Evolutionary conservation across 1,140 invertebrate genomes (phyloP).

Genomic region (Drosophila mauritiana): DNA sequence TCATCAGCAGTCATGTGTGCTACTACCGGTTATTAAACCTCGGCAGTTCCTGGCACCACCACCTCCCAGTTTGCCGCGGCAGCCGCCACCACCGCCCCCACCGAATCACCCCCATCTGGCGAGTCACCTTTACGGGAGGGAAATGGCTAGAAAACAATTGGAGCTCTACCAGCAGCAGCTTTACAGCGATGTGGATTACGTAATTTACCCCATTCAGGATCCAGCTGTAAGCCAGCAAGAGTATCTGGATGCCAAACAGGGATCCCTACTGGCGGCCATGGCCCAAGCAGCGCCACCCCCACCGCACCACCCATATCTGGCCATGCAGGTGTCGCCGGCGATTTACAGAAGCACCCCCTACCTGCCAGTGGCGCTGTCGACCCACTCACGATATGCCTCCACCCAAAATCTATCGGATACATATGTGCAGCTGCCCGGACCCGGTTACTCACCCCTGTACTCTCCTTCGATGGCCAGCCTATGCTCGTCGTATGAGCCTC

Average conservation of each 20-base stretch:
- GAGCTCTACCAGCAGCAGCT: conserved; percentile 94
- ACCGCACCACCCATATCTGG: conserved; percentile 86
- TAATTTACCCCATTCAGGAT: conserved; percentile 95
- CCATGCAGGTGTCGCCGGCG: conserved; percentile 87
- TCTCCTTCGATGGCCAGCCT: conserved; percentile 86
- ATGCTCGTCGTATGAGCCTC: conserved; percentile 86
- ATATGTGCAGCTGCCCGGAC: conserved; percentile 87
- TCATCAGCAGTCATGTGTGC: conserved; percentile 73
- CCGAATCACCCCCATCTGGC: conserved; percentile 79
- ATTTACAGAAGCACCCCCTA: conserved; percentile 92
- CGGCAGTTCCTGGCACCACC: conserved; percentile 85
- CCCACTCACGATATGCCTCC: conserved; percentile 89
- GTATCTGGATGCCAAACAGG: conserved; percentile 94
- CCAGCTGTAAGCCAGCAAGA: conserved; percentile 94
- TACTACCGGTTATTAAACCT: conserved; percentile 83
- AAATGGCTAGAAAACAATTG: conserved; percentile 91
- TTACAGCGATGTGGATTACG: conserved; percentile 95
- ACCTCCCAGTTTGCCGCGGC: conserved; percentile 85
- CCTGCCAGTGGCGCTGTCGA: conserved; percentile 88
- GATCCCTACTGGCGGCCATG: conserved; percentile 88
- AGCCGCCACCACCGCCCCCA: conserved; percentile 86
- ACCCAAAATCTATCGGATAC: conserved; percentile 91
- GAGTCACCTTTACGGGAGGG: conserved; percentile 87
- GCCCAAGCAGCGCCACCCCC: conserved; percentile 86
- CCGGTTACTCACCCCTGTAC: conserved; percentile 86